Evolutionary conservation across 1,140 invertebrate genomes (phyloP).

Genomic region (Chironomus striatipennis): DNA sequence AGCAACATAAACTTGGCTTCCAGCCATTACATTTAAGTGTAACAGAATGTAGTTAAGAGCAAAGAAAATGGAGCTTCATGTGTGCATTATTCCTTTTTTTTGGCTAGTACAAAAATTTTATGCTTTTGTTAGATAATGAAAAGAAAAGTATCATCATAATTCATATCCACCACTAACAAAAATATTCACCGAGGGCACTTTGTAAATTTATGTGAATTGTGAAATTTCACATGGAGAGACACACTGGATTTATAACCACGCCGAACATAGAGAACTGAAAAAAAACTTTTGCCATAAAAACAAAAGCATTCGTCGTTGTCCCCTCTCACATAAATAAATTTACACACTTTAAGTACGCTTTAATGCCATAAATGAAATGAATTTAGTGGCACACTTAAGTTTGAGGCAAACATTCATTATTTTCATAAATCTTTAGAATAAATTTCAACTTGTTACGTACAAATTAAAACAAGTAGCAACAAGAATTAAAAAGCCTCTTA

Average conservation of each 20-base stretch:
- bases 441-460: too few species aligned
- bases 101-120: background rate
- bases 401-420: too few species aligned
- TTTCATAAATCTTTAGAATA: too few species aligned
- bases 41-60: too few species aligned
- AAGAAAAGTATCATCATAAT: constrained; percentile 2
- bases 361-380: background rate
- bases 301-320: background rate
- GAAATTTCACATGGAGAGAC: background rate
- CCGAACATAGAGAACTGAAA: background rate
- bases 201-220: background rate
- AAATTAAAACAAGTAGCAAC: too few species aligned
- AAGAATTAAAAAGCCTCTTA: too few species aligned
- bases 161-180: constrained; percentile 6
- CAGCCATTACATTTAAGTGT: too few species aligned
- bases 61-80: too few species aligned
- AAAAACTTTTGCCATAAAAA: constrained; percentile 1
- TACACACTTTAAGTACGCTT: background rate
- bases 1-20: too few species aligned
- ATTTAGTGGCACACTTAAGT: too few species aligned
- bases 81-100: too few species aligned
- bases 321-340: background rate
- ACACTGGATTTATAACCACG: background rate
- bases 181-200: background rate
- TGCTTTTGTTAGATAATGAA: background rate